A percentile compares a stretch with the other conserved stretches of the same genome.
These are phyloP conservation scores for Solen grandis DNA, from an alignment of 1,140 invertebrate genomes.

Conservation along the genomic window DNA sequence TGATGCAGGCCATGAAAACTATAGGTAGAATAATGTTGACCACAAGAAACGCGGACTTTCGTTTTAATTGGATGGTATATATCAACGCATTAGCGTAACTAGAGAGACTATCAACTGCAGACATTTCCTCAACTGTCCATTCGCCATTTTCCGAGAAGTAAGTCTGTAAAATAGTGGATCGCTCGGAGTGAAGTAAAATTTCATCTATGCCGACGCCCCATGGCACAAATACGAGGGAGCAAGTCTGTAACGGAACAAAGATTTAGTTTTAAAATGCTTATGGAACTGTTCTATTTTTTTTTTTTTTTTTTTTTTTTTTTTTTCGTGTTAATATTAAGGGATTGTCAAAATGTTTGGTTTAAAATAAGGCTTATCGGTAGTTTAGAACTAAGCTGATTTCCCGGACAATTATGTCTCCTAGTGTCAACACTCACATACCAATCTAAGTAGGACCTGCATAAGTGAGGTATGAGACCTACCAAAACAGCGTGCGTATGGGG, in stretches of 20 bases:
- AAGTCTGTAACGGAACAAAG: conserved; percentile 13
- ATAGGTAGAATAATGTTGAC: conserved; percentile 84
- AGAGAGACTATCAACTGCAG: background rate
- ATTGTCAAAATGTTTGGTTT: no score
- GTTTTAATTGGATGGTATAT: background rate
- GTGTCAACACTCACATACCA: no score
- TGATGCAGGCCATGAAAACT: conserved; percentile 83
- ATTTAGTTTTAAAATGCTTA: no score
- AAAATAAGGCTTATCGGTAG: no score
- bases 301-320: no score
- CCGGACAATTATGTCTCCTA: no score
- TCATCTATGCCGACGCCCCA: conserved; percentile 4
- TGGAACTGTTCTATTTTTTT: no score
- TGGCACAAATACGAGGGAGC: conserved; percentile 6
- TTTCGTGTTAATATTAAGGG: no score
- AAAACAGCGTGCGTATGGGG: no score
- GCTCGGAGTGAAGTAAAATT: background rate
- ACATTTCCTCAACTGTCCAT: conserved; percentile 12
- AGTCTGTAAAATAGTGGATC: background rate
- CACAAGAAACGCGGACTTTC: conserved; percentile 78
- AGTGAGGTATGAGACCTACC: no score
- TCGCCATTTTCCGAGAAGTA: conserved; percentile 20
- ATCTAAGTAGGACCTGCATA: no score
- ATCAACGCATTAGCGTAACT: background rate
- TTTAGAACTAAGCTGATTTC: no score